Base-by-base conservation (phyloP, 92 coral and sea anemone genomes). In the Parazoanthus darwini region DNA sequence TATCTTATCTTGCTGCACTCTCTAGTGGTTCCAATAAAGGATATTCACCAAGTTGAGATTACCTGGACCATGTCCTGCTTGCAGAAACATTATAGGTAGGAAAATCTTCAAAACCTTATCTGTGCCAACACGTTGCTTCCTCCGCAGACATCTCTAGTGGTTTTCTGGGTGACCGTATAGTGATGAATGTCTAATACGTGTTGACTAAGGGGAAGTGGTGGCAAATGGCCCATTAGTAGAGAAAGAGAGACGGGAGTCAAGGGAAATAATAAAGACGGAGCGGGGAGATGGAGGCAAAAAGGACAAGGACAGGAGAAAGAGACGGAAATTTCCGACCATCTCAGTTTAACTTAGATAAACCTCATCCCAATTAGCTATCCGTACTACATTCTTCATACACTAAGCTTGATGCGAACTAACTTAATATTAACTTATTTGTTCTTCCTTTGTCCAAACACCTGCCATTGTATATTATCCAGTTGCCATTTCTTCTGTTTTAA, bases 61-160 rank as follows among this genome's bases (percentile, higher is more conserved):
- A 94, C 96, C 22, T 96, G 98, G 98, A 91, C 93, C 85, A 85
- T 92, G 33, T 97, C 98, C 16, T 90, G 95, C n/a, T 93, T 94
- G 71, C 96, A 90, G 44, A 78, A 91, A 42, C 88, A 94, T 74
- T 96, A 96, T 90, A 96, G 98, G 98, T 96, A 79, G 22, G 74
- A 37, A 20, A 26, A 23, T 18, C 33, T 1, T 15, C 82, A 25
- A 3, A 3, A 7, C 2, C 15, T 29, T 80, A 54, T 33, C n/a
- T 2, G 70, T 8, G 4, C 4, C 70, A 4, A 58, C 42, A 39
- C 1, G 42, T 39, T 2, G 2, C 23, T 20, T 3, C 20, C 66
- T 14, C 5, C 23, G 23, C 4, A 58, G 1, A 1, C 66, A 58
- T 5, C 66, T 58, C 66, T 15, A 56, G 65, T 13, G 16, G 65